These are phyloP conservation scores for Urocyon cinereoargenteus DNA, from an alignment of 2,797 vertebrate genomes.

Conservation along the genomic window DNA sequence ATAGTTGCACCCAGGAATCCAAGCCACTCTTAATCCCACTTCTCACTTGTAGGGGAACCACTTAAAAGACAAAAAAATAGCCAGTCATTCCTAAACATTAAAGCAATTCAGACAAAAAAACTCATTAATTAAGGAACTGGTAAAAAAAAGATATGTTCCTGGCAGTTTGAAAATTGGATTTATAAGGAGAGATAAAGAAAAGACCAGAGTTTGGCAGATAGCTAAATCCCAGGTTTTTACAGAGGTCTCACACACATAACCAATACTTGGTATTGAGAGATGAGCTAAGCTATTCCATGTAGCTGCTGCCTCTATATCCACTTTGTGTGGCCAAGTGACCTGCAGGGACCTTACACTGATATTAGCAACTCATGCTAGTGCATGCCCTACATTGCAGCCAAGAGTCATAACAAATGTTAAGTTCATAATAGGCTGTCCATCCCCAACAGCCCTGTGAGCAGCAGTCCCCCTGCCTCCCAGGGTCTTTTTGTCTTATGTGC, in stretches of 20 bases:
- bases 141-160: not conserved
- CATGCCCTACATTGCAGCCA: not conserved
- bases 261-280: no score
- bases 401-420: not conserved
- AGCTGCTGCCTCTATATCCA: not conserved
- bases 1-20: not conserved
- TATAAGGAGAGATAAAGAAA: not conserved
- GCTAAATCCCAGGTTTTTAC: not conserved
- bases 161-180: constrained; percentile 6
- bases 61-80: not conserved
- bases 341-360: no score
- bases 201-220: not conserved
- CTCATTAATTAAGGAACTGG: constrained; percentile 29
- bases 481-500: not conserved
- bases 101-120: constrained; percentile 36
- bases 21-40: not conserved
- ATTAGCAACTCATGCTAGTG: not conserved
- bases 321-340: not conserved
- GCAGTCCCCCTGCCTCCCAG: not conserved
- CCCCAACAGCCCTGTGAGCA: no score
- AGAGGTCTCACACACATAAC: not conserved
- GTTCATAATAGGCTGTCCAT: not conserved
- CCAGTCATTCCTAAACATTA: not conserved
- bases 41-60: not conserved
- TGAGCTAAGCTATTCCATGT: no score